These are phyloP conservation scores for Knipowitschia caucasica DNA, from an alignment of 2,797 vertebrate genomes.

Conservation along the genomic window DNA sequence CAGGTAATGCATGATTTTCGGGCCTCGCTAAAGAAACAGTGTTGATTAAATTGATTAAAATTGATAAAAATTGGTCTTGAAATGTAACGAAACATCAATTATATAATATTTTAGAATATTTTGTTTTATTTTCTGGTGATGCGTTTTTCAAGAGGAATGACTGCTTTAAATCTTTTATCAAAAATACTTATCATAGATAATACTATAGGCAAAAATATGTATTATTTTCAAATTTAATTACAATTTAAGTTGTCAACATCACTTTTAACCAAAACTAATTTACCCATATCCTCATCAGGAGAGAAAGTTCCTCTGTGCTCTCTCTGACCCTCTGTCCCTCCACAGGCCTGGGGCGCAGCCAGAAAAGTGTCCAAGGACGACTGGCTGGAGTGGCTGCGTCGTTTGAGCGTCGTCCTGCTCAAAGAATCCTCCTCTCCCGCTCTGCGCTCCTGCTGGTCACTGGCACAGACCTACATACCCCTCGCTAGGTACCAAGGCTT, in stretches of 20 bases:
- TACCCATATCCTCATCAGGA: conserved; percentile 15
- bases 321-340: conserved; percentile 23
- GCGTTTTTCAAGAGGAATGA: too few relatives aligned
- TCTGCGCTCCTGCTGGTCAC: conserved; percentile 94
- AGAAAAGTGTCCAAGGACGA: conserved; percentile 98
- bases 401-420: conserved; percentile 92
- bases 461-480: conserved; percentile 97
- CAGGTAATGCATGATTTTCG: too few relatives aligned
- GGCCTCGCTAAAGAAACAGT: too few relatives aligned
- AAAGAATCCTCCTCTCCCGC: conserved; percentile 97
- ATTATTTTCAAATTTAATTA: too few relatives aligned
- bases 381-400: conserved; percentile 95
- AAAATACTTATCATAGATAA: too few relatives aligned
- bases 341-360: conserved; percentile 96
- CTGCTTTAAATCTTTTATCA: too few relatives aligned
- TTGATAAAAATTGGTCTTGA: too few relatives aligned
- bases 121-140: too few relatives aligned
- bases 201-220: too few relatives aligned
- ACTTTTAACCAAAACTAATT: conserved; percentile 10
- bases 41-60: too few relatives aligned
- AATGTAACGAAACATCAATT: background rate
- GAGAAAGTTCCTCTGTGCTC: conserved; percentile 42
- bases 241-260: too few relatives aligned
- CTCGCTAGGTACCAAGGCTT: conserved; percentile 85
- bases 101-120: background rate